Conservation (phyloP, 2,113 vertebrate species). For the Microtus montanus region DNA sequence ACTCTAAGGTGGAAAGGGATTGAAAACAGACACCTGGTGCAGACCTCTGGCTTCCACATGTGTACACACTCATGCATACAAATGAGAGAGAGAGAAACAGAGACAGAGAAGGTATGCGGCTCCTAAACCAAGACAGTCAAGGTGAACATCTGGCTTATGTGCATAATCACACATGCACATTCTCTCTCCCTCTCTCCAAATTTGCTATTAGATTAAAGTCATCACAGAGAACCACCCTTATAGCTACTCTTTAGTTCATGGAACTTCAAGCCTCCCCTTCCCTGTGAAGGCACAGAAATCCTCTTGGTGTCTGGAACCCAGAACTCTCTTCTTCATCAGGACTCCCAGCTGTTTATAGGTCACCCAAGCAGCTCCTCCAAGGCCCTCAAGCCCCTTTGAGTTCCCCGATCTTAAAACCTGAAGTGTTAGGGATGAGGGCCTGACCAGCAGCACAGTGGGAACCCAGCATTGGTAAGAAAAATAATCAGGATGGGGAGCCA, state of each 20-base stretch:
- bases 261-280: background rate
- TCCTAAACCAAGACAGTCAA: background rate
- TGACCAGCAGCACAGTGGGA: background rate
- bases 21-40: too few species aligned
- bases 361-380: background rate
- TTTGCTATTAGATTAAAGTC: too few species aligned
- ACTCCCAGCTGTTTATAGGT: background rate
- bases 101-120: background rate
- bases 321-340: background rate
- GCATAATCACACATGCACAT: too few species aligned
- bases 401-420: background rate
- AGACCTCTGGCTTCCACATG: too few species aligned
- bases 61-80: background rate
- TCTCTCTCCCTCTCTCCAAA: too few species aligned
- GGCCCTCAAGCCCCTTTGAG: background rate
- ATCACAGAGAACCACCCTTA: too few species aligned
- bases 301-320: background rate
- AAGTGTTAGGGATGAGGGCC: background rate
- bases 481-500: background rate
- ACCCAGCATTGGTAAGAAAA: background rate
- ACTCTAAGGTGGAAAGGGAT: background rate
- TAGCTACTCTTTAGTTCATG: background rate
- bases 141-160: too few species aligned
- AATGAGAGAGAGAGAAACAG: background rate
- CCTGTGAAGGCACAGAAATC: background rate